Conservation (phyloP, 1,140 invertebrate genomes). For the Stegodyphus mimosarum region DNA sequence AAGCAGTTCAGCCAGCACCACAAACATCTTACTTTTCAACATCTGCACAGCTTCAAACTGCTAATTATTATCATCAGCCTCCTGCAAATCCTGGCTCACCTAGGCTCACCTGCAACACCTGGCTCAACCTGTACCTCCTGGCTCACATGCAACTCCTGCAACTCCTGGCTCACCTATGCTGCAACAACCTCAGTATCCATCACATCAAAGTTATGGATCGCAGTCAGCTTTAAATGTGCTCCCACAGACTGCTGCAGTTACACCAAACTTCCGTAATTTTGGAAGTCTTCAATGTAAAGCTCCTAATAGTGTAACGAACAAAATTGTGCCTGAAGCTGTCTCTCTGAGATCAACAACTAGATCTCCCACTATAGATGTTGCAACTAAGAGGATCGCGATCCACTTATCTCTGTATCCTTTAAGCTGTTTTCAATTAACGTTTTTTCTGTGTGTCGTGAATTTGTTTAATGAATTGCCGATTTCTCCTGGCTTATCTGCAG, state of each 20-base stretch:
- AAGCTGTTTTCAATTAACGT: too few species aligned
- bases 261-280: slow-evolving; percentile 54
- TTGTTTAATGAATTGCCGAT: too few species aligned
- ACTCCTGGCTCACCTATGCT: too few species aligned
- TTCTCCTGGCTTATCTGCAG: too few species aligned
- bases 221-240: slow-evolving; percentile 60
- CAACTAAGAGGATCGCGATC: slow-evolving; percentile 13
- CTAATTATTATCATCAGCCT: slow-evolving; percentile 62
- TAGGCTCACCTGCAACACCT: too few species aligned
- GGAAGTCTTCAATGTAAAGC: slow-evolving; percentile 59
- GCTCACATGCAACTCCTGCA: too few species aligned
- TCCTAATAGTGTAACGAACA: slow-evolving; percentile 36
- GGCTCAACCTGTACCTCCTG: too few species aligned
- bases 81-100: slow-evolving; percentile 54
- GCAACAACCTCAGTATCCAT: slow-evolving; percentile 58
- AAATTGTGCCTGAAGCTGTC: slow-evolving; percentile 34
- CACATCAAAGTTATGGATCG: slow-evolving; percentile 61
- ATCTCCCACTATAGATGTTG: slow-evolving; percentile 44
- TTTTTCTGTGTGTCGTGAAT: too few species aligned
- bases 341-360: slow-evolving; percentile 33
- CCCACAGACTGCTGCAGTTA: slow-evolving; percentile 54
- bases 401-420: too few species aligned
- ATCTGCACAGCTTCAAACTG: slow-evolving; percentile 56
- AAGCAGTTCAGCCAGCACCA: slow-evolving; percentile 69
- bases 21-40: slow-evolving; percentile 73